Base-by-base conservation (phyloP, 2,888 invertebrate species). In the Drosophila diplacantha region DNA sequence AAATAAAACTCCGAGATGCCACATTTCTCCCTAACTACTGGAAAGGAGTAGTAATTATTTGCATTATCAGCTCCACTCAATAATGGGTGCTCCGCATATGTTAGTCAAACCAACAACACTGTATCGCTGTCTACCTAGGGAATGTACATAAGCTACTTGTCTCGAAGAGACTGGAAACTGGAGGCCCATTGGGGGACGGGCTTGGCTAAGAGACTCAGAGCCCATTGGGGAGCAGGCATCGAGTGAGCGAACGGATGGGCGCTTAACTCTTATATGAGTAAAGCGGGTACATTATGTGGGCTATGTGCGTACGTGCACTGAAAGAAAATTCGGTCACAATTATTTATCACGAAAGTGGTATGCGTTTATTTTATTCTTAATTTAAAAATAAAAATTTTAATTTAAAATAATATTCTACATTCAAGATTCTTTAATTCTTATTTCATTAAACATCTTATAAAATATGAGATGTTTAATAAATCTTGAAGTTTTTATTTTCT, bases 191-290 rank as follows among this genome's bases (percentile, higher is more conserved):
- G 32, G 11, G 68, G 71, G 72, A 71, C 70, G 72, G 72, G 69
- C 75, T 68, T 63, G 72, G 70, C 75, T 73, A 61, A 50, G 63
- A 24, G 24, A 39, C 26, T 31, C 37, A 22, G 9, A 24, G 16
- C 58, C 56, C 64, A 58, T 63, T 72, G 71, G 79, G 71, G 64
- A 68, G 41, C 41, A 37, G 22, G 44, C 54, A 65, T 47, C 55
- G 41, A 52, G 49, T 31, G 38, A 66, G 60, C 62, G 58, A 70
- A 78, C 75, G 81, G 74, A 75, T 78, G 76, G 65, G 73, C 70
- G 74, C 72, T 74, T 82, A 82, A 82, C 79, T 81, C 81, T 74
- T 81, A 72, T 75, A 78, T 79, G 83, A 79, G 75, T 8, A 20
- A 29, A 18, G 18, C 61, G 63, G 24, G 55, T 44, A 56, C 24